Conservation (phyloP, 2,113 vertebrate species). For the Platysternon megacephalum region DNA sequence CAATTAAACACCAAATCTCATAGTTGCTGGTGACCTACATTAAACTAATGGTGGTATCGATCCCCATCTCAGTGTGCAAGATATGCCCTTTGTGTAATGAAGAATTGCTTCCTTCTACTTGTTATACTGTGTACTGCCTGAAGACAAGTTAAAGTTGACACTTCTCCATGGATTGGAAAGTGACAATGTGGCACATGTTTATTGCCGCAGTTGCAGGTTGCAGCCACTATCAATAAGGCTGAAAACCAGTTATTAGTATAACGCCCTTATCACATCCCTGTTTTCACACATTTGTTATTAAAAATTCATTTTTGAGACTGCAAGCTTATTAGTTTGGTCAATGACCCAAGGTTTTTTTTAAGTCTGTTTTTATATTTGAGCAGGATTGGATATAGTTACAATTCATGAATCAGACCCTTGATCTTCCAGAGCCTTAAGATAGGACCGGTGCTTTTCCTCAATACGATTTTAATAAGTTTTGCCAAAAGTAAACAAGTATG, state of each 20-base stretch:
- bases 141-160: not conserved
- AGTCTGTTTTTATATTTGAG: not conserved
- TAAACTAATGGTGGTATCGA: constrained; percentile 23
- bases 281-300: not conserved
- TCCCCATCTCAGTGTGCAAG: constrained; percentile 43
- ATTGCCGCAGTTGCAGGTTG: not conserved
- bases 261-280: not conserved
- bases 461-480: not conserved
- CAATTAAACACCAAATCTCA: not conserved
- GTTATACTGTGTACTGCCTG: constrained; percentile 11
- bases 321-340: not conserved
- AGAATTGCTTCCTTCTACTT: constrained; percentile 28
- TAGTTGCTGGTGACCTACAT: not conserved
- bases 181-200: not conserved
- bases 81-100: not conserved
- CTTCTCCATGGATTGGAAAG: not conserved
- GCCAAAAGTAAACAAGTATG: not conserved
- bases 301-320: not conserved
- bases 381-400: not conserved
- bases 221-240: not conserved
- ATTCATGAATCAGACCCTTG: not conserved
- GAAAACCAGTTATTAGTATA: not conserved
- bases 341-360: not conserved
- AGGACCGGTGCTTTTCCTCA: not conserved
- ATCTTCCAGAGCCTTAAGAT: fast-evolving